Conservation (phyloP, 2,113 vertebrate species). For the Sporophila hypoxantha region DNA sequence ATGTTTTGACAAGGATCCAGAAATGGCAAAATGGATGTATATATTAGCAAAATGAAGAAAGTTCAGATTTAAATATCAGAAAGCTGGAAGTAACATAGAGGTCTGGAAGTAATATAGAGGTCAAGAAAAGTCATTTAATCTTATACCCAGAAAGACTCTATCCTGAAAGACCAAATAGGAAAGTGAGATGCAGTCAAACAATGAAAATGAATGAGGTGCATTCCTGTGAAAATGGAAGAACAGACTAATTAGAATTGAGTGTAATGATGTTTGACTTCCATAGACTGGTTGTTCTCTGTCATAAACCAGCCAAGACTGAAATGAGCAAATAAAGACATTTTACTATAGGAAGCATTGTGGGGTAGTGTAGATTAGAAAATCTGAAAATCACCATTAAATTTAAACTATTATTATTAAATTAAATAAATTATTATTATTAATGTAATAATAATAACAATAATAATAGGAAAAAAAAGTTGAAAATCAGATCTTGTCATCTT, state of each 20-base stretch:
- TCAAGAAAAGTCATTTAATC: slow-evolving; percentile 8
- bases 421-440: no score
- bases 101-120: neutral
- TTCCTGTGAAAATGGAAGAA: slow-evolving; percentile 21
- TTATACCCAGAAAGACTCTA: neutral
- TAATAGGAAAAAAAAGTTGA: neutral
- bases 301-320: slow-evolving; percentile 7
- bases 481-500: neutral
- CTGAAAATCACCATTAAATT: neutral
- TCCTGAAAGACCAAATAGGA: neutral
- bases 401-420: no score
- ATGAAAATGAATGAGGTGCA: slow-evolving; percentile 6
- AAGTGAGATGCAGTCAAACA: slow-evolving; percentile 4
- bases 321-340: slow-evolving; percentile 5
- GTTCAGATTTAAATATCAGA: neutral
- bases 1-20: neutral
- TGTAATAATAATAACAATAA: neutral
- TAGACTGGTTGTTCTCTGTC: neutral
- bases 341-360: neutral
- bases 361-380: neutral
- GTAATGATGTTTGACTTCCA: slow-evolving; percentile 34
- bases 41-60: neutral
- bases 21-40: neutral
- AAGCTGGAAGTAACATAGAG: neutral
- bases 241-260: slow-evolving; percentile 6